Percentiles rank a stretch among this genome's conserved stretches.
Conservation (phyloP, 2,888 invertebrate species). For the Neuroscelio doddi region DNA sequence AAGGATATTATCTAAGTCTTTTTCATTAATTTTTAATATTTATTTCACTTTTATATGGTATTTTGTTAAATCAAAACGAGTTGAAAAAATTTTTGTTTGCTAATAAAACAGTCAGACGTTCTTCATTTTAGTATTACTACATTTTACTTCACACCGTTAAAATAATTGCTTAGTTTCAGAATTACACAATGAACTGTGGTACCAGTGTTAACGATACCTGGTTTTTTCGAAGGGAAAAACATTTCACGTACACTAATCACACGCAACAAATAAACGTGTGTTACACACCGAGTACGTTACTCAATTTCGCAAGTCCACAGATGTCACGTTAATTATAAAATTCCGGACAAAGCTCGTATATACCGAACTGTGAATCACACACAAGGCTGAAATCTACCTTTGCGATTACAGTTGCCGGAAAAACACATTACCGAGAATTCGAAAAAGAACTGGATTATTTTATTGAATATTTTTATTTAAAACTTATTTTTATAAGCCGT, state of each 20-base stretch:
- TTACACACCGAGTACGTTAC: constrained; percentile 45
- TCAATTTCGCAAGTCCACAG: constrained; percentile 57
- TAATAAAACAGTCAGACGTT: not conserved
- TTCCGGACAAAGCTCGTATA: constrained; percentile 54
- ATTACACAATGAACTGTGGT: too few species aligned
- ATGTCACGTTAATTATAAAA: constrained; percentile 67
- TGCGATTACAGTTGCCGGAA: constrained; percentile 34
- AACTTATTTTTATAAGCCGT: too few species aligned
- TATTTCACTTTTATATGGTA: constrained; percentile 38
- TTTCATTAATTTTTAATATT: constrained; percentile 29
- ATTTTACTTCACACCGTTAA: too few species aligned
- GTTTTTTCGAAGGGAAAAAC: constrained; percentile 31
- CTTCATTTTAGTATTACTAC: too few species aligned
- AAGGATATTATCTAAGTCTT: constrained; percentile 27
- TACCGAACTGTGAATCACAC: constrained; percentile 39
- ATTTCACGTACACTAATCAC: constrained; percentile 32
- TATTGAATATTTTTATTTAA: not conserved
- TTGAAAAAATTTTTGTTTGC: constrained; percentile 10
- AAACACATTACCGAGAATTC: constrained; percentile 31
- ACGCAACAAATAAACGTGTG: constrained; percentile 32
- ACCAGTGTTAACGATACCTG: too few species aligned
- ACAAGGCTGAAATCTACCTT: constrained; percentile 31
- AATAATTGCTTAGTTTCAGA: too few species aligned
- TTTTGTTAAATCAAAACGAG: constrained; percentile 20
- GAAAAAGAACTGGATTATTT: constrained; percentile 34